These are phyloP conservation scores for Phrixothrix hirtus DNA, from an alignment of 2,888 invertebrate genomes.

Conservation along the genomic window DNA sequence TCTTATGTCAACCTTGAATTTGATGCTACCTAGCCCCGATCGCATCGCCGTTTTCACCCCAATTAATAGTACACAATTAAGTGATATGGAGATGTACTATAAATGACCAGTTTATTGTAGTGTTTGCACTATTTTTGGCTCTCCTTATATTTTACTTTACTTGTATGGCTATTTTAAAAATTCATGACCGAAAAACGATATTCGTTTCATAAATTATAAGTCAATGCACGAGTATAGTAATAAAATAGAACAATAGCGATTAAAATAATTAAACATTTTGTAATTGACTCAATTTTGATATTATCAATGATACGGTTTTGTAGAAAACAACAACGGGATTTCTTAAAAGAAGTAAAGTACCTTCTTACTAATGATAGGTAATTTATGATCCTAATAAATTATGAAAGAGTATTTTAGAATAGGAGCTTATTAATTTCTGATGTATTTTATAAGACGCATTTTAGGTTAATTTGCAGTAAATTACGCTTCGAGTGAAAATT, in stretches of 20 bases:
- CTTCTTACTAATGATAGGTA: background rate
- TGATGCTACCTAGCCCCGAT: too few species aligned
- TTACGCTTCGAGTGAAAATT: slow-evolving; percentile 5
- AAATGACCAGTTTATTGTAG: too few species aligned
- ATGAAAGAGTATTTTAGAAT: background rate
- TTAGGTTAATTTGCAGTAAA: slow-evolving; percentile 6
- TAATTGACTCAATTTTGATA: too few species aligned
- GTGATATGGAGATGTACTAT: too few species aligned
- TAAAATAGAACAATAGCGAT: background rate
- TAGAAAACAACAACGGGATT: background rate
- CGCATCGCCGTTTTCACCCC: too few species aligned
- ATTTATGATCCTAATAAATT: background rate
- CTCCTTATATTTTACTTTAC: too few species aligned
- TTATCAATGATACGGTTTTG: too few species aligned
- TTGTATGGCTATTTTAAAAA: too few species aligned
- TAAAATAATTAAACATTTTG: background rate
- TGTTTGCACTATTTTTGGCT: too few species aligned
- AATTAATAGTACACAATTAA: too few species aligned
- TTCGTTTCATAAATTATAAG: background rate
- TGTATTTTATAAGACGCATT: slow-evolving; percentile 6
- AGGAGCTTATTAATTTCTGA: background rate
- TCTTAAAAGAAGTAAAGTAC: background rate
- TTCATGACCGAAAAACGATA: background rate
- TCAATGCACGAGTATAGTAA: background rate
- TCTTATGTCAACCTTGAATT: too few species aligned